A percentile compares a stretch with the other conserved stretches of the same genome.
Evolutionary conservation across 2,113 vertebrate species (phyloP).

Genomic region (Melanerpes formicivorus): DNA sequence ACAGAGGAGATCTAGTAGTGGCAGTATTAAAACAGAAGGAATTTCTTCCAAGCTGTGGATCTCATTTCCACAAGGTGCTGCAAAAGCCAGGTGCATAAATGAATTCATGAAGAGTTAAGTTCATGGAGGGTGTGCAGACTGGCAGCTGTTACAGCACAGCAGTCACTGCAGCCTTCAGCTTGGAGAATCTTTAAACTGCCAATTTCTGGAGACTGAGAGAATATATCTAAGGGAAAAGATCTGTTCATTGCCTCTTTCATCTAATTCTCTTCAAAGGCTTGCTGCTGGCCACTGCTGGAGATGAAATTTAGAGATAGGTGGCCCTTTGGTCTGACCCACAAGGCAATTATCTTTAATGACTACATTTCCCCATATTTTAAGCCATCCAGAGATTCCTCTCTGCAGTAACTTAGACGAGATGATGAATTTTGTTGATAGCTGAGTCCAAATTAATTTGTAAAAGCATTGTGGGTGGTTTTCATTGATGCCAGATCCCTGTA

Average conservation of each 20-base stretch:
- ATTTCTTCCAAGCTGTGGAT: not conserved
- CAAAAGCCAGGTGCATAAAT: not conserved
- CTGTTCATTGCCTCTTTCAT: not conserved
- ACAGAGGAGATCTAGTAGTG: not conserved
- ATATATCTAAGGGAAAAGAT: not conserved
- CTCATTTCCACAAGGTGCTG: not conserved
- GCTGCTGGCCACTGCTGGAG: not conserved
- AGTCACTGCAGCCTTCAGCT: not conserved
- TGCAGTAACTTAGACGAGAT: not conserved
- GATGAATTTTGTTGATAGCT: not conserved
- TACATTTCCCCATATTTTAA: not conserved
- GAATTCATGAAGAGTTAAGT: not conserved
- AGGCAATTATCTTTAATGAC: not conserved
- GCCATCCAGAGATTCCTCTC: not conserved
- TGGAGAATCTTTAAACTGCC: not conserved
- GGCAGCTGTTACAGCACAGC: not conserved
- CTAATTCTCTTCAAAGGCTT: not conserved
- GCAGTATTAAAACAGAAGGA: not conserved
- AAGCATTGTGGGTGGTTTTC: not conserved
- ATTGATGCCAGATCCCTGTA: not conserved
- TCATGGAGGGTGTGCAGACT: not conserved
- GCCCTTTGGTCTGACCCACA: not conserved
- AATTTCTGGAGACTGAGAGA: not conserved
- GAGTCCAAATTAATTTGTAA: not conserved
- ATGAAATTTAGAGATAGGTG: not conserved